These are phyloP conservation scores for Drosophila leonis DNA, from an alignment of 2,888 invertebrate species.

Conservation along the genomic window DNA sequence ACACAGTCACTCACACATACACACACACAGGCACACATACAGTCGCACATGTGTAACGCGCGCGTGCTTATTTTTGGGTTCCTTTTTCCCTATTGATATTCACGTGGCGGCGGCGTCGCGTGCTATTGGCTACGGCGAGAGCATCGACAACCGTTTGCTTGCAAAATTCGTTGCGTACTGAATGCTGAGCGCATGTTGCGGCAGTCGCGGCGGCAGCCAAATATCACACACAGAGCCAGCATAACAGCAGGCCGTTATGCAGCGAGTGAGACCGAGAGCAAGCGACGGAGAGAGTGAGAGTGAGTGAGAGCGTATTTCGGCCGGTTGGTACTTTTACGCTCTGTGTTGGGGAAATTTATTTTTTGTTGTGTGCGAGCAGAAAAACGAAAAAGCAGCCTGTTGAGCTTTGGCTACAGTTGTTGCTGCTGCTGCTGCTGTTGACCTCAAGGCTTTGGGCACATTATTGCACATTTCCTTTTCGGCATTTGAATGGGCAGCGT, in stretches of 20 bases:
- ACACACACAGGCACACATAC: slow-evolving; percentile 11
- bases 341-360: slow-evolving; percentile 66
- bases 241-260: slow-evolving; percentile 33
- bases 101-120: slow-evolving; percentile 64
- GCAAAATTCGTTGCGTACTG: slow-evolving; percentile 78
- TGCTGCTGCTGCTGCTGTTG: slow-evolving; percentile 35
- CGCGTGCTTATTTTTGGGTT: slow-evolving; percentile 72
- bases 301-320: slow-evolving; percentile 6
- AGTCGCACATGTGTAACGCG: slow-evolving; percentile 49
- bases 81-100: slow-evolving; percentile 40
- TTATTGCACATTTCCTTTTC: slow-evolving; percentile 77
- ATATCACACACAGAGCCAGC: slow-evolving; percentile 25
- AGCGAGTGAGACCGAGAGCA: slow-evolving; percentile 23
- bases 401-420: slow-evolving; percentile 52
- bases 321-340: slow-evolving; percentile 35
- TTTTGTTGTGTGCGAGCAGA: slow-evolving; percentile 5
- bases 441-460: slow-evolving; percentile 61
- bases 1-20: slow-evolving; percentile 32
- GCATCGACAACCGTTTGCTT: slow-evolving; percentile 53
- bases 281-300: neutral
- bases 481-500: slow-evolving; percentile 65
- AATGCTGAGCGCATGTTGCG: slow-evolving; percentile 63
- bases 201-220: slow-evolving; percentile 47
- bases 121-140: slow-evolving; percentile 13
- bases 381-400: slow-evolving; percentile 70